Evolutionary conservation across 1,140 invertebrate genomes (phyloP).

Genomic region (Hestina assimilis): DNA sequence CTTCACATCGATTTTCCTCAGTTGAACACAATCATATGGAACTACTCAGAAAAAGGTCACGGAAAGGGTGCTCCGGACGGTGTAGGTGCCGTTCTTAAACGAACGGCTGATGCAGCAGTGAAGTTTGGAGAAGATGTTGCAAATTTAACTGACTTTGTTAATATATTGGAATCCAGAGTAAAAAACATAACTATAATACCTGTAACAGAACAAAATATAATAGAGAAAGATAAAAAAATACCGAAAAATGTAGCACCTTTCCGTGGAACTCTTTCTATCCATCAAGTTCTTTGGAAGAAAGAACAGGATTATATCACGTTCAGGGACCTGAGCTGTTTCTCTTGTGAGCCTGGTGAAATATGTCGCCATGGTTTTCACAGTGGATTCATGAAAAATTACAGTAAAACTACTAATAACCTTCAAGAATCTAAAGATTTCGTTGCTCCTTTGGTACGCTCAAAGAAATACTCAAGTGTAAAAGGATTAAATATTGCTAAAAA

Average conservation of each 20-base stretch:
- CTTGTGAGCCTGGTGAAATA: no score
- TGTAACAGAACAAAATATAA: neutral
- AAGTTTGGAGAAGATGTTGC: neutral
- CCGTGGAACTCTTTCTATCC: neutral
- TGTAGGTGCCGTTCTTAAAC: conserved; percentile 17
- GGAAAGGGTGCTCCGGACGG: conserved; percentile 28
- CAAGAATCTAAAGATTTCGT: no score
- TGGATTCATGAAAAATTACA: no score
- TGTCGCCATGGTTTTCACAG: no score
- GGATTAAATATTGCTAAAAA: no score
- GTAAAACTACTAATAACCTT: no score
- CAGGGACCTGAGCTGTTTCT: neutral
- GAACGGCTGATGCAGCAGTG: conserved; percentile 7
- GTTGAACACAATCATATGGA: conserved; percentile 14
- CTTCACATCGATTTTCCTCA: conserved; percentile 1
- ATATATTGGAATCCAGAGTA: neutral
- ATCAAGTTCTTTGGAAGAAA: neutral
- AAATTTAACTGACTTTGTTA: neutral
- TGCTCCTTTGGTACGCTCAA: no score
- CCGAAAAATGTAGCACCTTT: neutral
- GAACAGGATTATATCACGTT: neutral
- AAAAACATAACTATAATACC: neutral
- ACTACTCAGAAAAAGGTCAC: conserved; percentile 15
- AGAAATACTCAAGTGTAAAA: no score
- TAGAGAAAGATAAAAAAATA: conserved; percentile 5